Evolutionary conservation across 2,113 vertebrate species (phyloP), one percentile per base, ranked within the genome.

Genomic region (Lethenteron reissneri): DNA sequence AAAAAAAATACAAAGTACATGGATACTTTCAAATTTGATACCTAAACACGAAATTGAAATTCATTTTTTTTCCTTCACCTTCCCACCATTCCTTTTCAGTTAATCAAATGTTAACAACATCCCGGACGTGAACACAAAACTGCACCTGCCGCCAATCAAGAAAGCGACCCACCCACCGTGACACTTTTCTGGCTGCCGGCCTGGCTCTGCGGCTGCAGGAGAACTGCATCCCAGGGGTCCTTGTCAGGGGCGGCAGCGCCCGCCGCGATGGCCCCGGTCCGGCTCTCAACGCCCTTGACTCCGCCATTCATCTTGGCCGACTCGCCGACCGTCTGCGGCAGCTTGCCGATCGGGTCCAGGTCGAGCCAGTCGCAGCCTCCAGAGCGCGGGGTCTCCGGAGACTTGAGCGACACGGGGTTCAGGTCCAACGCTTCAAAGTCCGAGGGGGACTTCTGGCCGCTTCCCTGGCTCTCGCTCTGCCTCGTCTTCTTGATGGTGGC

Each of bases 221-320:
- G 84, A 72, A 99, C 94, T 8, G 90, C 92, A 71, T 99, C 94
- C 94, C 94, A 99, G 0, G 94, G 94, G 79, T 99, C 94, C 62
- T 9, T 68, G 25, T 68, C 64, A 41, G 41, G 41, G 41, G 41
- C 5, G 41, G 41, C 41, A 41, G 41, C 41, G 41, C 6, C 41
- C 41, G 41, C 41, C 41, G 41, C 41, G 41, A 41, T 41, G 41
- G 41, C 41, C 41, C 41, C 41, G 3, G 41, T 41, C 41, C 41
- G 41, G 41, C 41, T 41, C 41, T 41, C 6, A 41, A 41, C 41
- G 41, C 7, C 41, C 41, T 41, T 41, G 41, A 41, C 41, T 41
- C 41, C 41, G 41, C 41, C 41, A 68, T 68, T n/a, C 64, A 11
- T 68, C n/a, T 68, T 11, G n/a, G 64, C 25, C 11, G 64, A 68